Evolutionary conservation across 2,888 invertebrate species (phyloP).

Genomic region (Deroplatys truncata): DNA sequence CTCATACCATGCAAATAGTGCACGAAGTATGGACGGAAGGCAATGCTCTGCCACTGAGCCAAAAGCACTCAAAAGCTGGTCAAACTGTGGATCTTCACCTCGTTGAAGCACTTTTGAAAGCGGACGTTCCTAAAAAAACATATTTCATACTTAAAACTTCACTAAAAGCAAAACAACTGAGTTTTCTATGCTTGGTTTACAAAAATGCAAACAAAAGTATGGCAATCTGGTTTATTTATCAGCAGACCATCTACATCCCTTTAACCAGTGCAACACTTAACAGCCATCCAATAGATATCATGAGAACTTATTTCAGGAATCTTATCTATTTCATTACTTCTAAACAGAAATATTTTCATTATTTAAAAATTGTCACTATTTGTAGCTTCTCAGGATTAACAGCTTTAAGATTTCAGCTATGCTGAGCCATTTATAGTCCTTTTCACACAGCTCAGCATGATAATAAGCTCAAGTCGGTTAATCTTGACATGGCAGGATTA

Average conservation of each 20-base stretch:
- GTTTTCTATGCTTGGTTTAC: neutral
- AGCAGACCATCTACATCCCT: no score
- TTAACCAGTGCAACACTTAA: no score
- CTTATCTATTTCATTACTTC: neutral
- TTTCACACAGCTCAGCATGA: no score
- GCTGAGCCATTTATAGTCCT: no score
- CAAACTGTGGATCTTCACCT: conserved; percentile 93
- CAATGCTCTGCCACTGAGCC: conserved; percentile 97
- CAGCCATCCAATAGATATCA: no score
- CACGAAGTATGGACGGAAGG: conserved; percentile 86
- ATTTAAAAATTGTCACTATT: neutral
- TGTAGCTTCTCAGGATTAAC: no score
- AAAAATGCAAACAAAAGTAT: no score
- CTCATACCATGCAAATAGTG: conserved; percentile 93
- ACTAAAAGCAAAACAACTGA: neutral
- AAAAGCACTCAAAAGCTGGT: conserved; percentile 87
- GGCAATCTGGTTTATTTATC: no score
- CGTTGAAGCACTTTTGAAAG: conserved; percentile 91
- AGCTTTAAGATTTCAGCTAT: no score
- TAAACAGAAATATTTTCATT: neutral
- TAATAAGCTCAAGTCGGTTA: no score
- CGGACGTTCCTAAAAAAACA: conserved; percentile 66
- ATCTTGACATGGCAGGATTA: no score
- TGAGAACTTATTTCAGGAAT: no score
- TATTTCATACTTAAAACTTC: neutral